Evolutionary conservation across 2,113 vertebrate species (phyloP), one percentile per base, ranked within the genome.

Genomic region (Merops nubicus): DNA sequence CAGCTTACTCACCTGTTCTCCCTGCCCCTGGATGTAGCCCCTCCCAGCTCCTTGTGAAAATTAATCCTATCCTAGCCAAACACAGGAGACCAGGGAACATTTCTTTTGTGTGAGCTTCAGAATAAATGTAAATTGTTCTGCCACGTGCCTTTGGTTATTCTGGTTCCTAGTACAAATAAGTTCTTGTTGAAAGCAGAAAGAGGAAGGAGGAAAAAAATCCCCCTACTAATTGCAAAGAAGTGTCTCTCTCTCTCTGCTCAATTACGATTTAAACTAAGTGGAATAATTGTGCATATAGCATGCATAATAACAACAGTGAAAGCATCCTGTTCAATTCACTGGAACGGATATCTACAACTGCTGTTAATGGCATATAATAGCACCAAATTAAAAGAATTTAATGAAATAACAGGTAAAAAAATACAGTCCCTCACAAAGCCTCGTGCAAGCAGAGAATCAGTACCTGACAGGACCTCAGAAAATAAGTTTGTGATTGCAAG

Each of bases 221-320:
- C 67, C 23, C 53, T 91, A 59, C 51, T 81, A 95, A 91, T 78
- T 95, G 42, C 42, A 89, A 96, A 85, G 29, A 94, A 75, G 10
- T n/a, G n/a, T n/a, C n/a, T 45, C 11, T 85, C 51, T 94, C 57
- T 81, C 70, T 95, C 48, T 91, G 75, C 56, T 97, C 91, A 96
- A 92, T 93, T 96, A 92, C 95, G 96, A 91, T 94, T 93, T 88
- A 96, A 96, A 91, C 68, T 95, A 93, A 79, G 50, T 93, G 88
- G 83, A 96, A 95, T 85, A 94, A 87, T 73, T 90, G 76, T 56
- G 89, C 69, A 89, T 93, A 93, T 69, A 73, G 65, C 62, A 65
- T 43, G 34, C 63, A 25, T 91, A 92, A 89, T 90, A 92, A 92
- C 1, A 8, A 36, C 20, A 96, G 34, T 2, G 4, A 85, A 77